Evolutionary conservation across 35 echinoderm and acorn worm genomes (phyloP), one percentile per base, ranked within the genome.

Genomic region (Eucidaris tribuloides): DNA sequence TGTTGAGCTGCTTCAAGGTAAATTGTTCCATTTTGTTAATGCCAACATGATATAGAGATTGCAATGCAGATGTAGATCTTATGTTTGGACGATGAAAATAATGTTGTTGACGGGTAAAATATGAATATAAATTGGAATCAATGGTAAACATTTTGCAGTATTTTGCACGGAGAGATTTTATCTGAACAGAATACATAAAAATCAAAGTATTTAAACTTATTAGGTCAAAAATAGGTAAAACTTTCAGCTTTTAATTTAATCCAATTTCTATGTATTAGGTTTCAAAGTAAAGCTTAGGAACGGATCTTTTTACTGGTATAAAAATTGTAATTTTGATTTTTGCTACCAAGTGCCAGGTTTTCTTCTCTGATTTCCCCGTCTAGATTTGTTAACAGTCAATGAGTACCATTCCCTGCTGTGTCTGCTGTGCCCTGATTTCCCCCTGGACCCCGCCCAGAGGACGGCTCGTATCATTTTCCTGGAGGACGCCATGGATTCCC

Each of bases 391-490:
- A 58, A 97, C 88, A 68, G 90, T 97, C 1, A 81, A 77, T 57
- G 94, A 97, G 41, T 97, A 97, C 55, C 94, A 97, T 35, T 97
- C 94, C 20, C 55, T 97, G 27, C 62, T 97, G 23, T 91, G 90
- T 42, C 76, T 97, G 38, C 81, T 97, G 17, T 97, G 94, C 71
- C 83, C 94, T 23, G 78, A 92, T 34, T 97, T 97, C 42, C 94
- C 90, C 15, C 42, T 97, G 33, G 89, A 92, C 48, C 77, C 92
- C 15, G 86, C 92, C 20, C 94, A 92, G 77, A 79, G 84, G 46
- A 97, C 94, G 28, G 94, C 90, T 34, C 81, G 90, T 6, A 97
- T 97, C 37, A 97, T 97, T 44, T 92, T 97, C 77, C 41, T 97
- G 77, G 94, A 97, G 27, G 94, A 97, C 70, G 94, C 90, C 25